These are phyloP conservation scores for Oreochromis niloticus DNA, from an alignment of 2,113 vertebrate genomes.

Conservation along the genomic window DNA sequence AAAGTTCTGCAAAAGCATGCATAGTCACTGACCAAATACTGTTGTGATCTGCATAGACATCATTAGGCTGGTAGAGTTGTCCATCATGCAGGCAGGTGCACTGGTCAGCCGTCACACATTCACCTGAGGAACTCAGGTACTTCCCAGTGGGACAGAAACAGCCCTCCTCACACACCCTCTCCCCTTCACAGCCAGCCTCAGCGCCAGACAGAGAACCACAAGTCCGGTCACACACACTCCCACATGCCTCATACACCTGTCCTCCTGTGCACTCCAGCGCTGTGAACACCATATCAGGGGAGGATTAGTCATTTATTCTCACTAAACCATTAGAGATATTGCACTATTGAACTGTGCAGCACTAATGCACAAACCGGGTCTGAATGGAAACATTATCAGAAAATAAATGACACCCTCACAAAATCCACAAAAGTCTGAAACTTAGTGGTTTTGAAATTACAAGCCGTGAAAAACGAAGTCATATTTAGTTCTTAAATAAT, in stretches of 20 bases:
- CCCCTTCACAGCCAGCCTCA: constrained; percentile 75
- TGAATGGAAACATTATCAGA: neutral
- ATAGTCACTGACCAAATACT: constrained; percentile 82
- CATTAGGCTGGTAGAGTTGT: constrained; percentile 88
- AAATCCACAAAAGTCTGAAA: neutral
- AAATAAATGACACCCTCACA: neutral
- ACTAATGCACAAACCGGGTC: neutral
- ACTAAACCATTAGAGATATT: neutral
- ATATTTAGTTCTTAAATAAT: neutral
- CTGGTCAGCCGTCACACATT: constrained; percentile 80
- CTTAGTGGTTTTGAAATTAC: neutral
- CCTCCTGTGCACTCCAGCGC: constrained; percentile 80
- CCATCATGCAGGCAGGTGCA: constrained; percentile 90
- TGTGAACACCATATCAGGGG: constrained; percentile 40
- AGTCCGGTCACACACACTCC: constrained; percentile 81
- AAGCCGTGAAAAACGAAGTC: neutral
- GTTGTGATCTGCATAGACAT: constrained; percentile 85
- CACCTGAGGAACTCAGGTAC: constrained; percentile 77
- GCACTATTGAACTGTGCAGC: neutral
- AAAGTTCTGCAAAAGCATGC: neutral
- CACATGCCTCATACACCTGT: constrained; percentile 83
- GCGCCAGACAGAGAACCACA: constrained; percentile 83
- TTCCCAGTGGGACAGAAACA: constrained; percentile 86
- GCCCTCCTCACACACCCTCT: constrained; percentile 83
- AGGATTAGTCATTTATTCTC: neutral